phyloP scores from a whole-genome alignment of 2,888 invertebrate species.

The Phaonia tiefii region DNA sequence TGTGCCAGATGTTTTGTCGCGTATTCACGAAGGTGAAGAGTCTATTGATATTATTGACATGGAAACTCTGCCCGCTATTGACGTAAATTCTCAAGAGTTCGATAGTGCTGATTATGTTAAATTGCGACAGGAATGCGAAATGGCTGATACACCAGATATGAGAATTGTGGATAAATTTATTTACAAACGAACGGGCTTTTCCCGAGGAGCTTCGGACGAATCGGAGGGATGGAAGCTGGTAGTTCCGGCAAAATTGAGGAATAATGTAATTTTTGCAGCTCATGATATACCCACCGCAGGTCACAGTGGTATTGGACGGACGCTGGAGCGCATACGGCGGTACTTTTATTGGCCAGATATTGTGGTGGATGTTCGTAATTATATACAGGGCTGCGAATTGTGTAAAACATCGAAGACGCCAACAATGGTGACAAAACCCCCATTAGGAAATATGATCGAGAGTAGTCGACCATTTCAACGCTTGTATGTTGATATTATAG shows the following conservation, averaged over 20 bases:
- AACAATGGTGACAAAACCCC: not conserved
- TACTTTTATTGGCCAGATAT: not conserved
- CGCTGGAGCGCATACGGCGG: not conserved
- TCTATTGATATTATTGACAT: slow-evolving; percentile 10
- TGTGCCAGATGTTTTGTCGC: slow-evolving; percentile 35
- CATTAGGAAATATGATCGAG: not conserved
- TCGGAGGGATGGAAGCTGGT: slow-evolving; percentile 61
- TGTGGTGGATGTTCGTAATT: not conserved
- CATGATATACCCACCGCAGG: not conserved
- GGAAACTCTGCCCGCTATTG: slow-evolving; percentile 7
- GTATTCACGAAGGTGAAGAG: not conserved
- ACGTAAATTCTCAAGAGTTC: slow-evolving; percentile 36
- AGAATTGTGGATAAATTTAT: too few relatives aligned
- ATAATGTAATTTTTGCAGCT: not conserved
- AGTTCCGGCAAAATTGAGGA: not conserved
- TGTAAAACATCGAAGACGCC: not conserved
- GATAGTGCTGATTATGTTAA: slow-evolving; percentile 37
- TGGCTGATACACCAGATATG: not conserved
- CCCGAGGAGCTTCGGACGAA: not conserved
- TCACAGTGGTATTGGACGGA: not conserved
- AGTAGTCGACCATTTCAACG: not conserved
- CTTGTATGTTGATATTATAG: too few relatives aligned
- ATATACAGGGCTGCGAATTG: not conserved
- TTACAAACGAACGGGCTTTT: not conserved
- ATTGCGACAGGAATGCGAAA: not conserved